Evolutionary conservation across 2,888 invertebrate species (phyloP).

Genomic region (Drosophila paramelanica): DNA sequence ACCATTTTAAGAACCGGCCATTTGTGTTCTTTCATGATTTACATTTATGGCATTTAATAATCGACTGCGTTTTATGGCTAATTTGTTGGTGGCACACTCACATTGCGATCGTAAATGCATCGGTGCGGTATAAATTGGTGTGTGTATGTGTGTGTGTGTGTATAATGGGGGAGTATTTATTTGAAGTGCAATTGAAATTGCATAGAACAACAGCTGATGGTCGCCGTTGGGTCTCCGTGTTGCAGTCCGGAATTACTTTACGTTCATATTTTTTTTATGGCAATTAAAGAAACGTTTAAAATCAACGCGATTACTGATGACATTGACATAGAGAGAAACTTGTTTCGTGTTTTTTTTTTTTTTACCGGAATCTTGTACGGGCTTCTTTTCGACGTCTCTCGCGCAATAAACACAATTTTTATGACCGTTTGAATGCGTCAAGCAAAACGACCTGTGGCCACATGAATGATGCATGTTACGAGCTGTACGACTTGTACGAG

Average conservation of each 20-base stretch:
- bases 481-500: constrained; percentile 8
- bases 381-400: constrained; percentile 19
- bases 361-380: not conserved
- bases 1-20: constrained; percentile 36
- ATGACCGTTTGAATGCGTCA: constrained; percentile 69
- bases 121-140: constrained; percentile 30
- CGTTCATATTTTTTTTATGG: constrained; percentile 43
- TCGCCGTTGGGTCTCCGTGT: constrained; percentile 10
- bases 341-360: constrained; percentile 29
- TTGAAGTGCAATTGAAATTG: constrained; percentile 47
- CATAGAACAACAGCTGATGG: constrained; percentile 14
- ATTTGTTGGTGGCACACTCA: constrained; percentile 38
- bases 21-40: constrained; percentile 54
- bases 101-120: constrained; percentile 61
- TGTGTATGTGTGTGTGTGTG: not conserved
- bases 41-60: constrained; percentile 76
- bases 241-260: constrained; percentile 12
- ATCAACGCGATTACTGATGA: constrained; percentile 45
- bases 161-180: constrained; percentile 4
- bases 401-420: constrained; percentile 74
- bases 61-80: constrained; percentile 71
- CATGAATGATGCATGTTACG: constrained; percentile 61
- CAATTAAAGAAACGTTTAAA: constrained; percentile 55
- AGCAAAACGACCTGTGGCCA: constrained; percentile 56
- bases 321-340: constrained; percentile 68